Evolutionary conservation across 2,113 vertebrate genomes (phyloP).

Genomic region (Peromyscus polionotus): DNA sequence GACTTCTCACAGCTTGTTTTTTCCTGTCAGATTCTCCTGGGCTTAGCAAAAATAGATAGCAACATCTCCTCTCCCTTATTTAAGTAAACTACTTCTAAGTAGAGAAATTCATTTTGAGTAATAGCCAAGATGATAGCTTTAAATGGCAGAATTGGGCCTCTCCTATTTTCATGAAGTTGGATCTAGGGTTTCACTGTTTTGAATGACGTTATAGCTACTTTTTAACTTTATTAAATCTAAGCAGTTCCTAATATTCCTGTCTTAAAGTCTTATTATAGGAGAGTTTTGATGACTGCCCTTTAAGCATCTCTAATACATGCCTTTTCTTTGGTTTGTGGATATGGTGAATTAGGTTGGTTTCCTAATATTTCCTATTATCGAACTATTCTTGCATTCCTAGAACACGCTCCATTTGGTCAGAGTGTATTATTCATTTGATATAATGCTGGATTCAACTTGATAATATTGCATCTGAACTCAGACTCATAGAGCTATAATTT

Average conservation of each 20-base stretch:
- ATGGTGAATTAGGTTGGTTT: constrained; percentile 15
- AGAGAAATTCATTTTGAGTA: constrained; percentile 5
- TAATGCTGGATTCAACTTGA: not conserved
- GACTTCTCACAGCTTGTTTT: not conserved
- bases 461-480: constrained; percentile 16
- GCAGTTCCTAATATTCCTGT: not conserved
- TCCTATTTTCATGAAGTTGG: not conserved
- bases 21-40: not conserved
- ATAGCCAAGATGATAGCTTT: not conserved
- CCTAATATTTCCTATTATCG: constrained; percentile 37
- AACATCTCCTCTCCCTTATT: constrained; percentile 30
- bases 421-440: not conserved
- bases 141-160: constrained; percentile 24
- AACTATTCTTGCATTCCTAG: constrained; percentile 36
- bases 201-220: not conserved
- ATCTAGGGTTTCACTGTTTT: constrained; percentile 40
- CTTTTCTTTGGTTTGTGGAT: not conserved
- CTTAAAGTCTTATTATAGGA: constrained; percentile 31
- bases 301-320: not conserved
- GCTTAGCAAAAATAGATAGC: not conserved
- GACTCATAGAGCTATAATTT: constrained; percentile 15
- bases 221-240: constrained; percentile 51
- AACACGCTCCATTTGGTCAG: not conserved
- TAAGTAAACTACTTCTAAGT: constrained; percentile 21
- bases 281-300: constrained; percentile 32